Percentiles rank a stretch among this genome's conserved stretches.
phyloP scores from a whole-genome alignment of 2,797 vertebrate species.

The Sebastiscus albofasciatus region DNA sequence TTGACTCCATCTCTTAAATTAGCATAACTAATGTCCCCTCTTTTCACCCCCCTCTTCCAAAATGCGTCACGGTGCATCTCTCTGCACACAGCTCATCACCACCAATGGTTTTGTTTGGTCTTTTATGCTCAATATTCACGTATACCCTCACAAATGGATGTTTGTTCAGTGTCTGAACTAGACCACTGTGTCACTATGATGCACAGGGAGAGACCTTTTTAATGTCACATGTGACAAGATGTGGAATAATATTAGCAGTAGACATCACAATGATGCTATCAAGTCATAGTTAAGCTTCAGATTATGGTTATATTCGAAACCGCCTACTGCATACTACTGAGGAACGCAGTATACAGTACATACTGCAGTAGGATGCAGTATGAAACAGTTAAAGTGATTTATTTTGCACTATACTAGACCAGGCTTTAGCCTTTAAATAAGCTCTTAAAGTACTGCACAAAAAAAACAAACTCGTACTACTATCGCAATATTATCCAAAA shows the following conservation, averaged over 20 bases:
- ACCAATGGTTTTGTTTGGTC: constrained; percentile 40
- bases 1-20: constrained; percentile 66
- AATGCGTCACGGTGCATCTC: constrained; percentile 51
- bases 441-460: too few relatives aligned
- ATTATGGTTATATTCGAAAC: not conserved
- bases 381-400: too few relatives aligned
- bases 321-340: too few relatives aligned
- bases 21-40: constrained; percentile 67
- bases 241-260: not conserved
- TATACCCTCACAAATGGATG: not conserved
- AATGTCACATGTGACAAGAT: not conserved
- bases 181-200: not conserved
- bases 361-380: too few relatives aligned
- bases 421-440: too few relatives aligned
- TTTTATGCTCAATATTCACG: constrained; percentile 22
- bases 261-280: not conserved
- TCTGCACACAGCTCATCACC: constrained; percentile 41
- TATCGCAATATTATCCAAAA: too few relatives aligned
- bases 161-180: constrained; percentile 5
- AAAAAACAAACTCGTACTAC: too few relatives aligned
- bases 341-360: too few relatives aligned
- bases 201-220: not conserved
- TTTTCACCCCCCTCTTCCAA: constrained; percentile 18
- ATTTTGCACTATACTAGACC: too few relatives aligned
- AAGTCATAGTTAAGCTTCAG: not conserved